Evolutionary conservation across 2,888 invertebrate species (phyloP).

Genomic region (Pseudanteris insignis): DNA sequence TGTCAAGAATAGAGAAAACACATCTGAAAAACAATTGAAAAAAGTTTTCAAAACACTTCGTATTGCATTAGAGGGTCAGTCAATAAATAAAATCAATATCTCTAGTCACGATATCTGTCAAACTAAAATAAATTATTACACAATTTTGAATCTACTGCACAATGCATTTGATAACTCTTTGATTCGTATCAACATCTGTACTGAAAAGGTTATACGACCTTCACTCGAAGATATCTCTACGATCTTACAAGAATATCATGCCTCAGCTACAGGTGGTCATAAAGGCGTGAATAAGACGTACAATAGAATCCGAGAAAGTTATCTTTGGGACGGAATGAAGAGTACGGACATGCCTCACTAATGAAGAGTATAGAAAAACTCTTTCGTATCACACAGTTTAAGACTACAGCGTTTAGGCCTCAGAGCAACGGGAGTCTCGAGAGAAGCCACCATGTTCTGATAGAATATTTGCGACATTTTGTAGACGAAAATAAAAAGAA

Average conservation of each 20-base stretch:
- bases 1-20: constrained; percentile 3
- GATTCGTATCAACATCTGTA: not conserved
- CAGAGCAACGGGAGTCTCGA: constrained; percentile 1
- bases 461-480: not conserved
- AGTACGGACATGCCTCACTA: not conserved
- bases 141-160: not conserved
- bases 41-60: not conserved
- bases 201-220: not conserved
- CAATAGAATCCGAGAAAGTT: constrained; percentile 1
- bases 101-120: not conserved
- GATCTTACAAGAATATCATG: not conserved
- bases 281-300: too few relatives aligned
- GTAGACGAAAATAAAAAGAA: not conserved
- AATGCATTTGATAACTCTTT: not conserved
- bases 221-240: not conserved
- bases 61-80: not conserved
- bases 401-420: too few relatives aligned
- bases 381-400: not conserved
- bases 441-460: constrained; percentile 1
- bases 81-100: not conserved
- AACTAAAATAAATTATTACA: not conserved
- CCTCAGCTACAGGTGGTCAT: too few relatives aligned
- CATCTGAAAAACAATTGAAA: not conserved
- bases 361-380: not conserved
- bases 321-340: constrained; percentile 3